phyloP scores from a whole-genome alignment of 2,113 vertebrate genomes.

The Hemiprocne comata region DNA sequence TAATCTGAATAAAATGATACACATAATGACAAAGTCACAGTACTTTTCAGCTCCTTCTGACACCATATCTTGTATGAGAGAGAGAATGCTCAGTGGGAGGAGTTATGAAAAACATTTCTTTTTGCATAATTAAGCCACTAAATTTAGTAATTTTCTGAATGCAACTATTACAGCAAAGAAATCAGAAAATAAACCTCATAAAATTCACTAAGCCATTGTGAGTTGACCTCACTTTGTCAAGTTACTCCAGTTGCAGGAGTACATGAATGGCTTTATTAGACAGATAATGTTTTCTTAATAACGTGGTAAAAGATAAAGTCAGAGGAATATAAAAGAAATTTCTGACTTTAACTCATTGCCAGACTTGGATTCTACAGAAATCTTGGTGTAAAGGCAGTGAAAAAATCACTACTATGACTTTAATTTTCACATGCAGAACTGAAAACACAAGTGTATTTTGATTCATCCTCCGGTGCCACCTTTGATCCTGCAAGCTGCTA shows the following conservation, averaged over 20 bases:
- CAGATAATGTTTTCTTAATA: neutral
- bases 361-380: neutral
- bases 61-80: neutral
- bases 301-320: neutral
- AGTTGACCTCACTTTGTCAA: neutral
- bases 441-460: neutral
- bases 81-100: neutral
- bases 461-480: neutral
- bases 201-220: neutral
- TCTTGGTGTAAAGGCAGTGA: neutral
- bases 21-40: neutral
- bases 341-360: neutral
- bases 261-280: neutral
- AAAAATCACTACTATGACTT: neutral
- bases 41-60: neutral
- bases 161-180: neutral
- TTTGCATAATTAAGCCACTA: constrained; percentile 1
- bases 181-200: neutral
- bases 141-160: neutral
- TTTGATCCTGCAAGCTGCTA: neutral
- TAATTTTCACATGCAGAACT: neutral
- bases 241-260: neutral
- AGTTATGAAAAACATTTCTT: neutral
- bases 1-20: neutral
- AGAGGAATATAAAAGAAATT: neutral